Conservation (phyloP, 2,888 invertebrate genomes). For the Eupsilia transversa region DNA sequence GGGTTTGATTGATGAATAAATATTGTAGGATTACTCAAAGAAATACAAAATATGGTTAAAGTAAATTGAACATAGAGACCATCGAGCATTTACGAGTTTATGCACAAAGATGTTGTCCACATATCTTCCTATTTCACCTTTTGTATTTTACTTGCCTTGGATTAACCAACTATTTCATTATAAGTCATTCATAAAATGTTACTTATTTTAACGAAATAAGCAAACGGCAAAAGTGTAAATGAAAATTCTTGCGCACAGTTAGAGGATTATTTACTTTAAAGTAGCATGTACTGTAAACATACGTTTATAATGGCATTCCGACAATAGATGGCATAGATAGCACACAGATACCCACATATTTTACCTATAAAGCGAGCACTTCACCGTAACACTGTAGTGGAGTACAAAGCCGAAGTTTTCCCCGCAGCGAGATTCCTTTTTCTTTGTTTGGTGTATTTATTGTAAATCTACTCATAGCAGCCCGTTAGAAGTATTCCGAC, state of each 20-base stretch:
- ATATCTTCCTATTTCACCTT: background rate
- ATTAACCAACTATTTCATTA: background rate
- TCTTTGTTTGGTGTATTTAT: slow-evolving; percentile 91
- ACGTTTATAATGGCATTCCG: slow-evolving; percentile 42
- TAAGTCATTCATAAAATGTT: background rate
- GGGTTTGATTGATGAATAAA: slow-evolving; percentile 1
- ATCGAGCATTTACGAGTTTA: background rate
- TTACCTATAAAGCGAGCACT: slow-evolving; percentile 74
- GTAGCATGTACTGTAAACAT: slow-evolving; percentile 24
- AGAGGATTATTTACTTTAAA: slow-evolving; percentile 28
- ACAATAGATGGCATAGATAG: slow-evolving; percentile 45
- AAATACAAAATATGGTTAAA: background rate
- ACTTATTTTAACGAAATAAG: background rate
- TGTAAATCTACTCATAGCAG: slow-evolving; percentile 90
- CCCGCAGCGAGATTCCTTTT: slow-evolving; percentile 90
- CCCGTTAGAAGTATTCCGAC: slow-evolving; percentile 88
- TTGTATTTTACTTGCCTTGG: background rate
- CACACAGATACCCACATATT: slow-evolving; percentile 69
- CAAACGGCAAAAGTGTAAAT: background rate
- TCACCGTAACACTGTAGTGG: slow-evolving; percentile 76
- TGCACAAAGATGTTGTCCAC: background rate
- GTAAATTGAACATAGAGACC: background rate
- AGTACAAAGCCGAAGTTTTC: slow-evolving; percentile 88
- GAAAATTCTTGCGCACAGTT: slow-evolving; percentile 2
- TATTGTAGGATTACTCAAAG: background rate